Evolutionary conservation across 2,113 vertebrate genomes (phyloP), one percentile per base, ranked within the genome.

Genomic region (Eretmochelys imbricata): DNA sequence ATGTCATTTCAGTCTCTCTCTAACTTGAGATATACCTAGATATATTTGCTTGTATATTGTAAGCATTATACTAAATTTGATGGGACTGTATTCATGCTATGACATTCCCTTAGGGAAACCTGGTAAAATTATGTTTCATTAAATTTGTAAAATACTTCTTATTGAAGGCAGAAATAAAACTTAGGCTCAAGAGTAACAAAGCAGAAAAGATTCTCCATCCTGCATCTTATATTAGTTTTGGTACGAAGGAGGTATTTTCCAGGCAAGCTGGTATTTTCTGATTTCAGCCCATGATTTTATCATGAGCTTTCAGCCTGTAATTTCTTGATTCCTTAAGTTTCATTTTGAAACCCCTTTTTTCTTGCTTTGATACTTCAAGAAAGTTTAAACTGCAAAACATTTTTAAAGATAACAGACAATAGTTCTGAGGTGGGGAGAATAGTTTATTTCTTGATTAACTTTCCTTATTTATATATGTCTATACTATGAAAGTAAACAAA

Each of bases 151-250:
- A 98, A 95, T 94, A 95, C 85, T 96, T 95, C 79, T 91, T 92
- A 97, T 97, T 97, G 97, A 96, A 97, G 98, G 85, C 83, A 93
- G 87, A 94, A 97, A 97, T 97, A 97, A 97, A 95, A 97, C 97
- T 96, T 95, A 97, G 90, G 89, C 93, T 95, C 93, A 78, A 90
- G 91, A 89, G 94, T 97, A 98, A 95, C 89, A 97, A 97, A 95
- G 93, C 93, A 96, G 93, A 95, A 94, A 97, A 90, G 35, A 91
- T 83, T 91, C 91, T 93, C 90, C 88, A 93, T 49, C 88, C 91
- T 94, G 80, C 90, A 95, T 92, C 92, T 97, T 93, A 87, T 86
- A 95, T 90, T 80, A 88, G 48, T 96, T 97, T 97, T 94, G 51
- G 88, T 94, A 94, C 17, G 59, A 93, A 96, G 96, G 86, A 91